Conservation (phyloP, 2,888 invertebrate genomes). For the Chrysodeixis includens region DNA sequence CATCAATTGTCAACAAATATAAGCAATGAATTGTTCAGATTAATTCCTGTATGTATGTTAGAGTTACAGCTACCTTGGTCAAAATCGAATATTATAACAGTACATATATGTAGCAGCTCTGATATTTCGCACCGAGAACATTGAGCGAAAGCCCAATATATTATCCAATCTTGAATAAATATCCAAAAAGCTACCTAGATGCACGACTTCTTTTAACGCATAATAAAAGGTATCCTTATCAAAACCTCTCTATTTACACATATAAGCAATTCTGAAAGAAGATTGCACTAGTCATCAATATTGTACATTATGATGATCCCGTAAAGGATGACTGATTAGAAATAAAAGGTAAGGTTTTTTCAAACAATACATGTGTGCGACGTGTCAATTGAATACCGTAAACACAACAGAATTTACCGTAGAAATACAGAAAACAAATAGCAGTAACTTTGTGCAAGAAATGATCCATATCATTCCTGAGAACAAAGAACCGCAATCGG, state of each 20-base stretch:
- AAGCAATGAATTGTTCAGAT: conserved; percentile 36
- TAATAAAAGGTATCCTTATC: no score
- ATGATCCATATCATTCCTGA: conserved; percentile 37
- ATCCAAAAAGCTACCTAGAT: background rate
- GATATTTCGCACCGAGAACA: background rate
- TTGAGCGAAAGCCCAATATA: background rate
- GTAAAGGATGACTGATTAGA: background rate
- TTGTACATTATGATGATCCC: background rate
- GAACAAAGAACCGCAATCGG: conserved; percentile 29
- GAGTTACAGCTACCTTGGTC: background rate
- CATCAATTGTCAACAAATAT: conserved; percentile 27
- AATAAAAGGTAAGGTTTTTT: no score
- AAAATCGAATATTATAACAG: background rate
- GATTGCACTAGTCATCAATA: background rate
- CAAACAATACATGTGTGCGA: background rate
- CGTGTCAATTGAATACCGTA: background rate
- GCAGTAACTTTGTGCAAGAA: conserved; percentile 21
- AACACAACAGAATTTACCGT: background rate
- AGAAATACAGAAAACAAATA: conserved; percentile 12
- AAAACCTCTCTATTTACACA: background rate
- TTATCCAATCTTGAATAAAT: background rate
- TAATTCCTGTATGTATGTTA: conserved; percentile 6
- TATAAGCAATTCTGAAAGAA: background rate
- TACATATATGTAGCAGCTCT: background rate
- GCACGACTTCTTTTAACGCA: background rate